Conservation (phyloP, 1,140 invertebrate species). For the Drosophila obscura region DNA sequence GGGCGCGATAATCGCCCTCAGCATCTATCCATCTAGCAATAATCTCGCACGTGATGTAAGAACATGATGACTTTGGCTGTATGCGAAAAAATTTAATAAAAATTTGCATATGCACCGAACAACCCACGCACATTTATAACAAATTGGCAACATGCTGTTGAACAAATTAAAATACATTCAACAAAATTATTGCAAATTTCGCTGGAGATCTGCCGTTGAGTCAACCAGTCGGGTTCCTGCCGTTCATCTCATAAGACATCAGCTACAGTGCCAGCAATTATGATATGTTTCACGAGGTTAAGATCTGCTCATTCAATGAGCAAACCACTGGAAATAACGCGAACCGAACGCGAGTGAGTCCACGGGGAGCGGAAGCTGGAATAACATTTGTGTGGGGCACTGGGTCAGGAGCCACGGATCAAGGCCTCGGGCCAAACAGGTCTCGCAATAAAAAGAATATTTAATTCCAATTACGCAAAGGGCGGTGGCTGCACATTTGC, state of each 20-base stretch:
- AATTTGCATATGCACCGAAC: slow-evolving; percentile 62
- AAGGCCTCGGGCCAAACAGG: slow-evolving; percentile 44
- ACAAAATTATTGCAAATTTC: slow-evolving; percentile 29
- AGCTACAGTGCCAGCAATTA: no score
- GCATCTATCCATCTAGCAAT: slow-evolving; percentile 44
- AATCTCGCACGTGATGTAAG: slow-evolving; percentile 63
- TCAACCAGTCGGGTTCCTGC: slow-evolving; percentile 43
- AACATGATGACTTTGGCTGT: slow-evolving; percentile 63
- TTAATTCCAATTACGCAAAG: slow-evolving; percentile 69
- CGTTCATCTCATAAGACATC: slow-evolving; percentile 45
- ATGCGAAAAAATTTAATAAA: slow-evolving; percentile 56
- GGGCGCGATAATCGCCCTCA: slow-evolving; percentile 30
- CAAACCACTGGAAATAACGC: no score
- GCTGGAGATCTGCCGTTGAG: slow-evolving; percentile 9
- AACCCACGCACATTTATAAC: slow-evolving; percentile 59
- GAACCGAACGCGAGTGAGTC: no score
- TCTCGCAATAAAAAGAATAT: slow-evolving; percentile 62
- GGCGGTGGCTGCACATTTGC: slow-evolving; percentile 48
- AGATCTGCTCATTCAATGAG: no score
- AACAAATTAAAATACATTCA: slow-evolving; percentile 42
- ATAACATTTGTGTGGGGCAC: slow-evolving; percentile 20
- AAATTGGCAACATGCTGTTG: slow-evolving; percentile 78
- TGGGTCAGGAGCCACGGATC: slow-evolving; percentile 47
- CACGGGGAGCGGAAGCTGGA: not conserved
- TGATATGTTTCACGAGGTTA: no score